phyloP scores from a whole-genome alignment of 2,888 invertebrate species.

The Brenthis ino region DNA sequence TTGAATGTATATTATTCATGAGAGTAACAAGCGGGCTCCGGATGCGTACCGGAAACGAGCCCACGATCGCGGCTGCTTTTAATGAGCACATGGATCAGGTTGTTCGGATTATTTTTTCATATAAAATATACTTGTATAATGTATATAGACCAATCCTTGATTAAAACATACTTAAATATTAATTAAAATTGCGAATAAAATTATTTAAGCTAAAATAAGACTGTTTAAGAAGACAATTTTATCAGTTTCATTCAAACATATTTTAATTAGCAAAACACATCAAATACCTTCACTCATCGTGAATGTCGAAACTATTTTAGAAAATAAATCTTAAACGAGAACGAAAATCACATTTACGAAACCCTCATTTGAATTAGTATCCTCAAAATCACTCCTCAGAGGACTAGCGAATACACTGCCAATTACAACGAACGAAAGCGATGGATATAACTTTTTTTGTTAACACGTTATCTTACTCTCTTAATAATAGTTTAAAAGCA shows the following conservation, averaged over 20 bases:
- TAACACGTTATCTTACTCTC: too few species aligned
- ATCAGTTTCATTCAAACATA: neutral
- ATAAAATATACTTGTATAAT: neutral
- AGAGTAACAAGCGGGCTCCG: conserved; percentile 52
- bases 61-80: conserved; percentile 46
- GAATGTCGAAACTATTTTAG: conserved; percentile 45
- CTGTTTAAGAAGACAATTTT: too few species aligned
- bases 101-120: conserved; percentile 15
- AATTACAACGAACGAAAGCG: conserved; percentile 35
- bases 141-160: neutral
- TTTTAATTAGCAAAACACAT: neutral
- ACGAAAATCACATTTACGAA: conserved; percentile 59
- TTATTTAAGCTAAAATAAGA: neutral
- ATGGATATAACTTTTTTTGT: conserved; percentile 33
- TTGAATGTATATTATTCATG: conserved; percentile 55
- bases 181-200: neutral
- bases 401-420: conserved; percentile 43
- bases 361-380: conserved; percentile 58
- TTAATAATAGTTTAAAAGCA: too few species aligned
- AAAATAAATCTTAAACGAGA: conserved; percentile 56
- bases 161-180: neutral
- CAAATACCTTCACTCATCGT: neutral
- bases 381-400: conserved; percentile 51
- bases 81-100: conserved; percentile 39
- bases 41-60: conserved; percentile 51